Evolutionary conservation across 2,888 invertebrate species (phyloP).

Genomic region (Caenorhabditis angaria): DNA sequence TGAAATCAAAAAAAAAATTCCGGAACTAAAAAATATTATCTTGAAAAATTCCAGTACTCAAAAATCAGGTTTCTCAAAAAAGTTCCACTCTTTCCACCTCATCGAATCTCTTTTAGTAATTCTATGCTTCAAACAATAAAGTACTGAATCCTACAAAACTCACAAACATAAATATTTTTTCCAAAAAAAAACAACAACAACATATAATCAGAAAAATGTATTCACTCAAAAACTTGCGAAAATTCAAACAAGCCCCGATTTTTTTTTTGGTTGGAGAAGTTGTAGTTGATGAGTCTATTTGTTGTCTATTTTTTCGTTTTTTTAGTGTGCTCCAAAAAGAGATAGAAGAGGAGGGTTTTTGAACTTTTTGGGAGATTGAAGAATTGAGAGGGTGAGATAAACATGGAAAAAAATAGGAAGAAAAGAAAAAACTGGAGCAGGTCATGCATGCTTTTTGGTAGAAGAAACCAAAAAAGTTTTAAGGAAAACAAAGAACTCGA

Average conservation of each 20-base stretch:
- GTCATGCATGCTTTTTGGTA: not conserved
- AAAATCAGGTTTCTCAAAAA: too few relatives aligned
- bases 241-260: not conserved
- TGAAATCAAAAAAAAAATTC: too few relatives aligned
- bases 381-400: constrained; percentile 1
- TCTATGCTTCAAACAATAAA: too few relatives aligned
- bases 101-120: too few relatives aligned
- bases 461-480: not conserved
- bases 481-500: too few relatives aligned
- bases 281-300: constrained; percentile 4
- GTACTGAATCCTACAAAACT: too few relatives aligned
- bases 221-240: not conserved
- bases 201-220: not conserved
- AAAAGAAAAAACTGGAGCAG: not conserved
- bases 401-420: too few relatives aligned
- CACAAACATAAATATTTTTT: too few relatives aligned
- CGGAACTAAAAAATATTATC: too few relatives aligned
- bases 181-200: not conserved
- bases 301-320: not conserved
- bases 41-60: too few relatives aligned
- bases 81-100: too few relatives aligned
- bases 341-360: too few relatives aligned
- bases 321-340: not conserved
- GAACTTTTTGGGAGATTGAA: not conserved
- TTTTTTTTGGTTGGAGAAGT: not conserved